A percentile compares a stretch with the other conserved stretches of the same genome.
Evolutionary conservation across 2,797 vertebrate genomes (phyloP).

Genomic region (Urocyon cinereoargenteus): DNA sequence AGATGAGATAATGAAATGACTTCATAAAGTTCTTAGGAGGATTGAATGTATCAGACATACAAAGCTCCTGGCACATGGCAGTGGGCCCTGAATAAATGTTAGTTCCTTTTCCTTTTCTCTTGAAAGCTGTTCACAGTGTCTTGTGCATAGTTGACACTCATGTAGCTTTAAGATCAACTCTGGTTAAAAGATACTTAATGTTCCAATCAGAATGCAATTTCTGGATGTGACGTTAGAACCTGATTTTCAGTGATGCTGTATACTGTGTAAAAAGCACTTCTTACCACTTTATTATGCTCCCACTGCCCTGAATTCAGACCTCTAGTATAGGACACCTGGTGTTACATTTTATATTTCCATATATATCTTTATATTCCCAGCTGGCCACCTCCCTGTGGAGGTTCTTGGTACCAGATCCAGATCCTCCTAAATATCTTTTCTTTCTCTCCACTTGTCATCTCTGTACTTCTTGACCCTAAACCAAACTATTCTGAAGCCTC

Average conservation of each 20-base stretch:
- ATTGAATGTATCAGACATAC: not conserved
- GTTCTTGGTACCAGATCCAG: not conserved
- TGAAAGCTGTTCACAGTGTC: not conserved
- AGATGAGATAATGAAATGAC: not conserved
- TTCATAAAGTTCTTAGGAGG: not conserved
- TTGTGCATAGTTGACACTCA: not conserved
- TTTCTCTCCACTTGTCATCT: not conserved
- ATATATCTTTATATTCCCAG: not conserved
- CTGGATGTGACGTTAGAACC: not conserved
- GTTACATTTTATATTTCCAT: not conserved
- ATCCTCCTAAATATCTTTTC: not conserved
- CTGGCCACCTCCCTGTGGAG: not conserved
- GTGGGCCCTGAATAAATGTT: not conserved
- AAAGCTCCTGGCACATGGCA: not conserved
- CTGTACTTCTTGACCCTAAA: not conserved
- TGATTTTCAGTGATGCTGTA: not conserved
- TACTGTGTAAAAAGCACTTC: not conserved
- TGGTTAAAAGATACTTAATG: not conserved
- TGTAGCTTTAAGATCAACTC: constrained; percentile 8
- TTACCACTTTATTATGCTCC: not conserved
- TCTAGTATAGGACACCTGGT: not conserved
- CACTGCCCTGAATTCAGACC: not conserved
- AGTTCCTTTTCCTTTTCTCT: not conserved
- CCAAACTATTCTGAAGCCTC: not conserved
- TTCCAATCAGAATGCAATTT: not conserved